Evolutionary conservation across 2,888 invertebrate genomes (phyloP).

Genomic region (Plebejus anna): DNA sequence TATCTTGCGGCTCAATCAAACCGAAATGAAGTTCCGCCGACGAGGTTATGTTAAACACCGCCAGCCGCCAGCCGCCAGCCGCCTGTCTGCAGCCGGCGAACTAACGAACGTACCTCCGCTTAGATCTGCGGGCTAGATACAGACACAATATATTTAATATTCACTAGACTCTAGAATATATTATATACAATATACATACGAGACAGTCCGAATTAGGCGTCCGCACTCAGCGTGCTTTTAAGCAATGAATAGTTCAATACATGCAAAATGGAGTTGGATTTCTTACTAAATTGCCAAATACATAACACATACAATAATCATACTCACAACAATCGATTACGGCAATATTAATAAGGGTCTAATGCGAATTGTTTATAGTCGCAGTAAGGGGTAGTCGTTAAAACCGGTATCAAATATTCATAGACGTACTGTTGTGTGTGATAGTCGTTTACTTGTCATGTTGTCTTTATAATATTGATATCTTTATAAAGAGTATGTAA

Average conservation of each 20-base stretch:
- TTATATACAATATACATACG: too few relatives aligned
- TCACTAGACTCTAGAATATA: too few relatives aligned
- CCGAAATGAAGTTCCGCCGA: constrained; percentile 6
- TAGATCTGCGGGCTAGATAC: neutral
- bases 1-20: neutral
- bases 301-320: neutral
- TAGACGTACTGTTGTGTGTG: too few relatives aligned
- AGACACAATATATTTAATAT: neutral
- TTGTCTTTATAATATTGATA: neutral
- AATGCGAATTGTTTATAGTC: too few relatives aligned
- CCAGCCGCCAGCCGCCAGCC: too few relatives aligned
- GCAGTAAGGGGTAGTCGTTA: neutral
- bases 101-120: neutral
- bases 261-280: too few relatives aligned
- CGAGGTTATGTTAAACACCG: neutral
- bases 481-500: neutral
- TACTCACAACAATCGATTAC: neutral
- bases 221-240: too few relatives aligned
- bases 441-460: neutral
- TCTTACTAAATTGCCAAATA: neutral
- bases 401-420: neutral
- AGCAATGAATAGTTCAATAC: too few relatives aligned
- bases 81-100: neutral
- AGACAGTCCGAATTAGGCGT: too few relatives aligned
- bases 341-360: neutral